Conservation (phyloP, 2,888 invertebrate genomes). For the Branchinecta sandiegonensis region DNA sequence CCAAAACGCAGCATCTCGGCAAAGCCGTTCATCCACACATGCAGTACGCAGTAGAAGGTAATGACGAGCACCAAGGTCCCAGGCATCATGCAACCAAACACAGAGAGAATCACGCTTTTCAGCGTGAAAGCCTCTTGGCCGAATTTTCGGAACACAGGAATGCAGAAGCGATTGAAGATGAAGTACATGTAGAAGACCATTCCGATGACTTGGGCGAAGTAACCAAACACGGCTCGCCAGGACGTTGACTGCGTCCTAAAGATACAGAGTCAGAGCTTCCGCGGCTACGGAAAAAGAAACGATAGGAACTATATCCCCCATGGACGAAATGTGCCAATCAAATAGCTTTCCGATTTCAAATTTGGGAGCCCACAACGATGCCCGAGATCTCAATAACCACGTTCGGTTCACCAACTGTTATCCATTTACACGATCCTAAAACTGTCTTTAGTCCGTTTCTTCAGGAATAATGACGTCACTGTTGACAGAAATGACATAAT, state of each 20-base stretch:
- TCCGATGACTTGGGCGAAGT: constrained; percentile 59
- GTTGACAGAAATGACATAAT: too few relatives aligned
- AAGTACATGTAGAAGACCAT: constrained; percentile 66
- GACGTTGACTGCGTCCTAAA: constrained; percentile 52
- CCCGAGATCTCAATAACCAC: too few relatives aligned
- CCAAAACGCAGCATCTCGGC: constrained; percentile 76
- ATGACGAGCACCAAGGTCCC: constrained; percentile 52
- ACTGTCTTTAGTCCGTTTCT: too few relatives aligned
- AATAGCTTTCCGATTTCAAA: too few relatives aligned
- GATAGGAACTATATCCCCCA: too few relatives aligned
- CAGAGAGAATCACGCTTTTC: constrained; percentile 37
- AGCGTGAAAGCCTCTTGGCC: constrained; percentile 37
- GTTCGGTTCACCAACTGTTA: too few relatives aligned
- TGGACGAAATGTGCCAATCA: too few relatives aligned
- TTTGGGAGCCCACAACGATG: too few relatives aligned
- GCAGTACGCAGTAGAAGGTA: constrained; percentile 73
- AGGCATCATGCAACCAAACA: constrained; percentile 59
- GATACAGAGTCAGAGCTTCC: constrained; percentile 29
- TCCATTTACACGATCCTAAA: too few relatives aligned
- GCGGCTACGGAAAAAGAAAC: too few relatives aligned
- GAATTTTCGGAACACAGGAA: constrained; percentile 50
- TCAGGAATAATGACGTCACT: too few relatives aligned
- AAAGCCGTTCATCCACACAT: constrained; percentile 80
- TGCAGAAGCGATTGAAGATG: constrained; percentile 56
- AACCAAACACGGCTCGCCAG: constrained; percentile 55